Base-by-base conservation (phyloP, 2,113 vertebrate genomes). In the Prietella phreatophila region DNA sequence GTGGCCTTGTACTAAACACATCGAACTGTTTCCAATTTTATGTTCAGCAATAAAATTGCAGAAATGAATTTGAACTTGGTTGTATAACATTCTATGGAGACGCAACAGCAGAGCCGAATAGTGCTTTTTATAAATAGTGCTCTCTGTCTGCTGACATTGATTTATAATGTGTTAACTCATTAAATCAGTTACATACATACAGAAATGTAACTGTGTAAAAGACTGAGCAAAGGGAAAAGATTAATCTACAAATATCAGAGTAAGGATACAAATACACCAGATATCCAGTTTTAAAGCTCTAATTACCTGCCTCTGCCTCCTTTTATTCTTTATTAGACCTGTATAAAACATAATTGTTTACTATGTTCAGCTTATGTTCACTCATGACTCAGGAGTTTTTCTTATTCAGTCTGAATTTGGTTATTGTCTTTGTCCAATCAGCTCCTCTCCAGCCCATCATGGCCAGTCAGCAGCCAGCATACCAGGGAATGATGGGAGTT, bases 371-470 rank as follows among this genome's bases (percentile, higher is more conserved):
- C 78, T 56, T 25, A 58, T 36, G 20, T 36, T 82, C 1, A 60
- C 20, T 33, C 56, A 33, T 78, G 0, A 50, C 39, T 39, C 19
- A 42, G 36, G 8, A 30, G 14, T 22, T 25, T 55, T 80, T 55
- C 22, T 47, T 5, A 14, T 27, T 80, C 9, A 80, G 69, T 17
- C 58, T 17, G n/a, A 8, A n/a, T 82, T 61, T 82, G 30, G 8
- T 81, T 9, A 60, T 80, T 36, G 22, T 20, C 47, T 55, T 63
- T 75, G 9, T 13, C n/a, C 14, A 9, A 17, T 67, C 85, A 84
- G 86, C 93, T 98, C 97, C 97, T 95, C 96, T 99, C 90, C 97
- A 98, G 96, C 95, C 97, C 85, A 95, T 99, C 94, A 97, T 99
- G 94, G 95, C 97, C 94, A 98, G 93, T 95, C 98, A 99, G 96